phyloP scores from a whole-genome alignment of 2,113 vertebrate genomes.

The Trochalopteron elliotii region DNA sequence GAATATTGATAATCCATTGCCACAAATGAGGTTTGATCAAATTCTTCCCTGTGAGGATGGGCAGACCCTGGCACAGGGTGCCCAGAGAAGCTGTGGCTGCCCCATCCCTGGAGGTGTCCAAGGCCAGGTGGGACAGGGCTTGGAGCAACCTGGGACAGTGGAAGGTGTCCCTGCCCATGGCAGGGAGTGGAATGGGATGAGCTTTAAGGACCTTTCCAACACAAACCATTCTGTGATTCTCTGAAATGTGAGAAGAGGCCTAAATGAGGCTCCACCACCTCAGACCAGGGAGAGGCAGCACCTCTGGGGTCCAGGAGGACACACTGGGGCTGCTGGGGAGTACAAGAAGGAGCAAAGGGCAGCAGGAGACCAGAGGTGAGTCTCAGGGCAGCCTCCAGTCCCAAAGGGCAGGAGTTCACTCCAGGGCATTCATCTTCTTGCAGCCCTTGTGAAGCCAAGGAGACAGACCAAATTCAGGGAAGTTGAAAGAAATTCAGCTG shows the following conservation, averaged over 20 bases:
- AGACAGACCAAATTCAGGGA: background rate
- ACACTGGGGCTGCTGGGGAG: background rate
- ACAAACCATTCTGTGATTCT: background rate
- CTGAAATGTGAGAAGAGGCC: background rate
- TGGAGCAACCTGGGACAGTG: accelerated
- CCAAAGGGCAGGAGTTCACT: background rate
- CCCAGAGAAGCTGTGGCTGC: background rate
- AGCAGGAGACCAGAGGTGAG: accelerated
- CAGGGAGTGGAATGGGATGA: background rate
- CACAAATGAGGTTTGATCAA: background rate
- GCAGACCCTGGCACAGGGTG: accelerated
- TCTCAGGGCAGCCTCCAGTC: background rate
- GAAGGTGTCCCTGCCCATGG: background rate
- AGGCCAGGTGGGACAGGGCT: accelerated
- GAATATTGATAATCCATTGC: background rate
- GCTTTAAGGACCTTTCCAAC: background rate
- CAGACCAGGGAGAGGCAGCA: background rate
- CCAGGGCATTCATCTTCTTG: background rate
- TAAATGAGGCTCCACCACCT: background rate
- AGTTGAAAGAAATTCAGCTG: background rate
- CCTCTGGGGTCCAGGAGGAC: background rate
- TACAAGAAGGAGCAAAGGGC: background rate
- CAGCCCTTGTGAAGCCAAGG: background rate
- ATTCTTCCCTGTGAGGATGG: background rate
- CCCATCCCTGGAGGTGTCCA: background rate